Percentiles rank a stretch among this genome's conserved stretches.
phyloP scores from a whole-genome alignment of 2,113 vertebrate species.

The Greenwoodochromis staneri region DNA sequence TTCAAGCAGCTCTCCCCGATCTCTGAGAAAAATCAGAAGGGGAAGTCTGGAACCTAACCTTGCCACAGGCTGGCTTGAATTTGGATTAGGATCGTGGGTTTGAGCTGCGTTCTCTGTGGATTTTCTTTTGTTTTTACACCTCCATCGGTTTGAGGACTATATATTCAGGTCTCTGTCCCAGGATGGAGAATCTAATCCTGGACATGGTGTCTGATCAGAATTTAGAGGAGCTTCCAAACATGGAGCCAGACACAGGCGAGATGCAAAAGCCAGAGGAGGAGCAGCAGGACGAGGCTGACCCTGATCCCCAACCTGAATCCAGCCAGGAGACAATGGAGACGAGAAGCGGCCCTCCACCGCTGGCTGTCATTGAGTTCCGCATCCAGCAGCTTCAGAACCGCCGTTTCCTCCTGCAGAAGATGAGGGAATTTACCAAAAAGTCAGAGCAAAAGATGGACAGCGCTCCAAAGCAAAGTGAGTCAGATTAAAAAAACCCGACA shows the following conservation, averaged over 20 bases:
- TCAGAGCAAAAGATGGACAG: rapidly evolving
- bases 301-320: background rate
- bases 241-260: rapidly evolving
- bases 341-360: rapidly evolving
- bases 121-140: background rate
- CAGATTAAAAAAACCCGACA: rapidly evolving
- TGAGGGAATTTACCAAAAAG: background rate
- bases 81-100: background rate
- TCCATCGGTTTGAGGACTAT: background rate
- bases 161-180: background rate
- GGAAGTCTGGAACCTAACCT: background rate
- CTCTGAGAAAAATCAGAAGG: background rate
- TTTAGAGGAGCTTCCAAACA: background rate
- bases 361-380: background rate
- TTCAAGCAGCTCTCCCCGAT: background rate
- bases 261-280: background rate
- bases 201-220: background rate
- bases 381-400: conserved; percentile 37
- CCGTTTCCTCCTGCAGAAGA: background rate
- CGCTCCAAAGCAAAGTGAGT: conserved; percentile 23
- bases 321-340: background rate
- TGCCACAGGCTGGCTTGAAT: background rate
- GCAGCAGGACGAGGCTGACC: background rate
- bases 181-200: background rate
- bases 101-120: background rate